Evolutionary conservation across 2,113 vertebrate species (phyloP), one percentile per base, ranked within the genome.

Genomic region (Istiophorus platypterus): DNA sequence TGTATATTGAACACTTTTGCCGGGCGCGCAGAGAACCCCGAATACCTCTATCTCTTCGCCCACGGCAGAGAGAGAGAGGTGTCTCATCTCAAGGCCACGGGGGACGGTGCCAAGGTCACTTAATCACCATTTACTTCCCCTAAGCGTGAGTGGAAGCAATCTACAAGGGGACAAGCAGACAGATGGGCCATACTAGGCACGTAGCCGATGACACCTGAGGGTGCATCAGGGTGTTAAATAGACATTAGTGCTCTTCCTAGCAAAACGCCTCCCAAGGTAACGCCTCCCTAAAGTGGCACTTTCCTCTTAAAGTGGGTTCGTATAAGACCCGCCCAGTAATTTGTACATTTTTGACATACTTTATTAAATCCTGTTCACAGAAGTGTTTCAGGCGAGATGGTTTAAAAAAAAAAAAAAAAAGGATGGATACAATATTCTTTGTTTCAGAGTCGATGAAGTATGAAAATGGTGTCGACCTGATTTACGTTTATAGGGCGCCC

Each of bases 191-290:
- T 81, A 76, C 73, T 62, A 67, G 81, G 82, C 80, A 86, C 80
- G 49, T 69, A 79, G 81, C 76, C 68, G 82, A 89, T 88, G 86
- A 89, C 80, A 92, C 85, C 89, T 82, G 59, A 84, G 84, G 90
- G 90, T 76, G 85, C 87, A 84, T 80, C 83, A 69, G 87, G 85
- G 87, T 92, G 92, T 93, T 93, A 93, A 94, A 94, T 85, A 91
- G 91, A 91, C 87, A 90, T 93, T 92, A 93, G 89, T 78, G 83
- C 77, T 91, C 84, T 81, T 88, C 71, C 83, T 87, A 64, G 81
- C 72, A 85, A 88, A 92, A 87, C 45, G 64, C 76, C 78, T 88
- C 83, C 74, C 89, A 72, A 86, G 90, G 92, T 91, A 85, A 90
- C 83, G 73, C 88, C 89, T 84, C 76, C 76, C 79, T 80, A 82